Base-by-base conservation (phyloP, 2,113 vertebrate genomes). In the Entelurus aequoreus region DNA sequence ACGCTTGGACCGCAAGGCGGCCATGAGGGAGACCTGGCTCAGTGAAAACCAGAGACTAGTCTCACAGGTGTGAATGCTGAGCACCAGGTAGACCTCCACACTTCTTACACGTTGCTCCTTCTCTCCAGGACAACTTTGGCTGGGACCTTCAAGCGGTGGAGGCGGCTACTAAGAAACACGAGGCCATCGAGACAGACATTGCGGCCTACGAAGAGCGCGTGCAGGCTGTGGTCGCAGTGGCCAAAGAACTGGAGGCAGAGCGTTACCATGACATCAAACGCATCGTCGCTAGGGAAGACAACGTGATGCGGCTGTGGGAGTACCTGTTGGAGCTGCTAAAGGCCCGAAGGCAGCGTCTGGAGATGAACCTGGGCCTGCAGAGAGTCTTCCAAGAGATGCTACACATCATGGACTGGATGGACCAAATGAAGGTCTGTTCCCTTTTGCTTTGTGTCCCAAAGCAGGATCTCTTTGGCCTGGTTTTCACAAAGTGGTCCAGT, bases 341-440 rank as follows among this genome's bases (percentile, higher is more conserved):
- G 65, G 96, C 94, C 0, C 90, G 96, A 0, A 79, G 96, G 36
- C 92, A 85, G 65, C 72, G 96, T 0, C 92, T 99, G 48, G 96
- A 99, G 90, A 90, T 92, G 91, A 99, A 93, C 83, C 93, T 99
- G 21, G 94, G 94, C 0, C 87, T 99, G 81, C 97, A 99, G 83
- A 93, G 94, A 48, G 95, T 99, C 76, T 99, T 99, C 90, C 97
- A 99, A 90, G 97, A 99, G 80, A 99, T 99, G 97, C 93, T 98
- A 1, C 94, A 98, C 87, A 95, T 99, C 80, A 98, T 99, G 95
- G 97, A 99, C 90, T 99, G 97, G 97, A 99, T 99, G 97, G 97
- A 99, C 1, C 96, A 99, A 86, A 98, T 99, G 96, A 99, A 99
- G 95, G 96, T 97, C 49, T 46, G 42, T 46, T 46, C 4, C 42